A percentile compares a stretch with the other conserved stretches of the same genome.
Evolutionary conservation across 2,888 invertebrate genomes (phyloP).

Genomic region (Hyppa rectilinea): DNA sequence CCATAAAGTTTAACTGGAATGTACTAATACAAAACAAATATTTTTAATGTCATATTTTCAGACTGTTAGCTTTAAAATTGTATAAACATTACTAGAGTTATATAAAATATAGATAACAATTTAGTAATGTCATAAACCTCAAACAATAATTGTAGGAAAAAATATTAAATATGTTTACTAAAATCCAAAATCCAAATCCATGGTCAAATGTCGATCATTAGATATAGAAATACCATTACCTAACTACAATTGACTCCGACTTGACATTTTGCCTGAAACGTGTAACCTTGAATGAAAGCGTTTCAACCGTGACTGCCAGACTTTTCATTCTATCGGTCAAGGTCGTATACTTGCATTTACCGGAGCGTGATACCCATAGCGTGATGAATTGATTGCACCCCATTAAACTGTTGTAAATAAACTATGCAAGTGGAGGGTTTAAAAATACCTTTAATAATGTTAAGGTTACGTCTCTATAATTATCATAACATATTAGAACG

Average conservation of each 20-base stretch:
- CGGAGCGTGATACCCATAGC: constrained; percentile 37
- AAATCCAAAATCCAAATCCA: too few relatives aligned
- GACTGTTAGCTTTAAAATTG: too few relatives aligned
- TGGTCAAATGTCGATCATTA: background rate
- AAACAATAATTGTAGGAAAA: too few relatives aligned
- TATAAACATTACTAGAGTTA: too few relatives aligned
- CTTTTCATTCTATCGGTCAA: constrained; percentile 41
- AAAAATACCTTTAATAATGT: constrained; percentile 37
- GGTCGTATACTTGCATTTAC: constrained; percentile 46
- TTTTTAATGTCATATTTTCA: too few relatives aligned
- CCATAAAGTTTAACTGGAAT: too few relatives aligned
- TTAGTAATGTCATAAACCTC: too few relatives aligned
- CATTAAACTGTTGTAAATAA: constrained; percentile 44
- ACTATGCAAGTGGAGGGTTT: constrained; percentile 20
- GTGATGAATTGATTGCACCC: constrained; percentile 54
- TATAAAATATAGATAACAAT: too few relatives aligned
- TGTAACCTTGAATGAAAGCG: constrained; percentile 32
- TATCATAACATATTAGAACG: too few relatives aligned
- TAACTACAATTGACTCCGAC: background rate
- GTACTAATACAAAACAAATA: too few relatives aligned
- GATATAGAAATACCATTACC: background rate
- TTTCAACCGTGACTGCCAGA: constrained; percentile 37
- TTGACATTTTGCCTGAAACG: constrained; percentile 29
- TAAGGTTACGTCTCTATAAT: constrained; percentile 6
- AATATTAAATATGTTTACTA: too few relatives aligned